Conservation (phyloP, 2,113 vertebrate species). For the Pseudopodoces humilis region DNA sequence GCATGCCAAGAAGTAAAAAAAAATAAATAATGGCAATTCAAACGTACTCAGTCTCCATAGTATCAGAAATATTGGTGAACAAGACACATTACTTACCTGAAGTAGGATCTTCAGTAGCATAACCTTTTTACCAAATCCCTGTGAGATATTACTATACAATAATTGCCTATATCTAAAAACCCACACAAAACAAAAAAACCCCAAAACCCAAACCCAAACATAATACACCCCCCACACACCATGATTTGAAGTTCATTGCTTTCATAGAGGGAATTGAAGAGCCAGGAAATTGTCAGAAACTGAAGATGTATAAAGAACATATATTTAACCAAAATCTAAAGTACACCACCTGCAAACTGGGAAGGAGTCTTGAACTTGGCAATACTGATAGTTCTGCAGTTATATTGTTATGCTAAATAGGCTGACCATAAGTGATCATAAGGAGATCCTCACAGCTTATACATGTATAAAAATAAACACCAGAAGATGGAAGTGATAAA, state of each 20-base stretch:
- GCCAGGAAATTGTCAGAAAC: background rate
- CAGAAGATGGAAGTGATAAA: background rate
- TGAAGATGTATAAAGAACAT: background rate
- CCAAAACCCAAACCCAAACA: too few species aligned
- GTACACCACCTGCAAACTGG: background rate
- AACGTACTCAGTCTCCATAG: background rate
- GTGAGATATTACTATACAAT: background rate
- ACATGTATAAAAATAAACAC: background rate
- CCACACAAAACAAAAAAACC: background rate
- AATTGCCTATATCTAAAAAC: background rate
- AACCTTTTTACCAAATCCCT: background rate
- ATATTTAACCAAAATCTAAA: background rate
- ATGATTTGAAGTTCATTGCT: background rate
- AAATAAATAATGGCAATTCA: background rate
- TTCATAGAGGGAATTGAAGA: background rate
- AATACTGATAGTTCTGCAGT: background rate
- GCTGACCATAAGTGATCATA: background rate
- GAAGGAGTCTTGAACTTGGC: background rate
- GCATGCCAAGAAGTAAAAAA: background rate
- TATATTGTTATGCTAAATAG: background rate
- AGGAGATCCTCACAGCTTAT: background rate
- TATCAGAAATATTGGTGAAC: background rate
- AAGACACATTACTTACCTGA: background rate
- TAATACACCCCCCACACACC: fast-evolving
- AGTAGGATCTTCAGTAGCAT: background rate